phyloP scores from a whole-genome alignment of 1,140 invertebrate genomes.

The Drosophila funebris region DNA sequence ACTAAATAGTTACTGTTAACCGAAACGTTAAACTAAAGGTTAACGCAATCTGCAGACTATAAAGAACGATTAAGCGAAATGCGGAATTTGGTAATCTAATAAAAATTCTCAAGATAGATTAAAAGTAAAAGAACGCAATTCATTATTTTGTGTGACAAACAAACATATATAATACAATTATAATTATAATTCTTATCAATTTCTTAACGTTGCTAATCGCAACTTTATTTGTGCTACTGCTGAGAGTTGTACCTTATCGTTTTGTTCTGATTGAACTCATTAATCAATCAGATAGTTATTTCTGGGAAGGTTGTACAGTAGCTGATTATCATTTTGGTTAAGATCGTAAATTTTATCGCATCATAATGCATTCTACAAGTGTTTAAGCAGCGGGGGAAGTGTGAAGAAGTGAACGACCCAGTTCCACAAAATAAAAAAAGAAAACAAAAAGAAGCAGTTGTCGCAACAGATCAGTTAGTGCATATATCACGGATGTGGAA shows the following conservation, averaged over 20 bases:
- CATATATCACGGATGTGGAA: constrained; percentile 15
- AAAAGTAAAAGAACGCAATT: background rate
- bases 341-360: constrained; percentile 1
- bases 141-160: too few species aligned
- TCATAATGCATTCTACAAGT: constrained; percentile 6
- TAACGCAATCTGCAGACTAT: background rate
- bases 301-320: background rate
- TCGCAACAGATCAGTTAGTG: constrained; percentile 15
- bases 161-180: too few species aligned
- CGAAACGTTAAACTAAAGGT: background rate
- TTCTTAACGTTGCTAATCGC: too few species aligned
- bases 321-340: background rate
- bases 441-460: background rate
- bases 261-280: background rate
- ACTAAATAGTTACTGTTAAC: too few species aligned
- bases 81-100: background rate
- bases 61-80: background rate
- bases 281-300: background rate
- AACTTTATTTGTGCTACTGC: background rate
- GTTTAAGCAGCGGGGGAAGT: background rate
- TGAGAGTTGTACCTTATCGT: too few species aligned
- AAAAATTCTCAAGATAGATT: background rate
- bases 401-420: background rate
- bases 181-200: too few species aligned
- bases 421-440: background rate